Percentiles rank a stretch among this genome's conserved stretches.
Evolutionary conservation across 2,113 vertebrate genomes (phyloP).

Genomic region (Telmatochromis brichardi): DNA sequence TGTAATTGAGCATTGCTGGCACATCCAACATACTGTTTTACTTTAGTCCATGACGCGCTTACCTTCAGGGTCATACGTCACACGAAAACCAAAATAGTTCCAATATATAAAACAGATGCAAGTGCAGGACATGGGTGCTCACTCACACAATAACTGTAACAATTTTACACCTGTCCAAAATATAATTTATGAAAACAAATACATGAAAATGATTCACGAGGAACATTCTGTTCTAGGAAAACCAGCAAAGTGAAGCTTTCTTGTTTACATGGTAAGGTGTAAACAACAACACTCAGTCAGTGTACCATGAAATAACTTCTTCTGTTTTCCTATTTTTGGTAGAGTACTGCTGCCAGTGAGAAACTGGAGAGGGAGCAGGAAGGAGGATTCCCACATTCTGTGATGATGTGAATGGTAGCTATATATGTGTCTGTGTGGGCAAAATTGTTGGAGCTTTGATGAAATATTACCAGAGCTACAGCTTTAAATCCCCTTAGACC

Average conservation of each 20-base stretch:
- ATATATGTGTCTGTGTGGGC: slow-evolving; percentile 56
- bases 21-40: no score
- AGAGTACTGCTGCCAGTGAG: slow-evolving; percentile 8
- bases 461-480: slow-evolving; percentile 23
- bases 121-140: background rate
- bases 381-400: slow-evolving; percentile 50
- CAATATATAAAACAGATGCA: no score
- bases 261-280: slow-evolving; percentile 1
- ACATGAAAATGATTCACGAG: background rate
- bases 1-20: no score
- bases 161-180: background rate
- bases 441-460: slow-evolving; percentile 41
- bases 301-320: background rate
- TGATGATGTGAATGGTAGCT: slow-evolving; percentile 23
- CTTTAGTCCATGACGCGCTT: no score
- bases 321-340: background rate
- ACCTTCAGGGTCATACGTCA: no score
- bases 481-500: background rate
- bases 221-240: slow-evolving; percentile 1
- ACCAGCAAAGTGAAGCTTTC: background rate
- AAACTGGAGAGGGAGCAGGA: slow-evolving; percentile 1
- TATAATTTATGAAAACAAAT: background rate
- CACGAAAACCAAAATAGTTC: no score
- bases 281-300: slow-evolving; percentile 12
- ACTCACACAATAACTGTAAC: background rate